Percentiles rank a stretch among this genome's conserved stretches.
Conservation (phyloP, 2,113 vertebrate species). For the Ahaetulla prasina region DNA sequence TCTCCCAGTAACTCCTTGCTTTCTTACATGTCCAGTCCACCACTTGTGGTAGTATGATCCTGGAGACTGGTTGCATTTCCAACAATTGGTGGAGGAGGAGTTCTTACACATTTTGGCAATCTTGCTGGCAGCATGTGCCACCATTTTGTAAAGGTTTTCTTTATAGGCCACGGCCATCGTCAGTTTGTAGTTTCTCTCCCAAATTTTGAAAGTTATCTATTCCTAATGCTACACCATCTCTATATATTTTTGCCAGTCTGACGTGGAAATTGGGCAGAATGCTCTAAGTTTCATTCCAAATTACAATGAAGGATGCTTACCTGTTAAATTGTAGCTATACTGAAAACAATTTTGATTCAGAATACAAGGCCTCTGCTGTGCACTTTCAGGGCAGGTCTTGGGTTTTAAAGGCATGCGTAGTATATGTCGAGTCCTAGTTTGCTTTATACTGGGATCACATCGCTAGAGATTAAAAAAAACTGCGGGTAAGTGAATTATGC, state of each 20-base stretch:
- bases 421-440: conserved; percentile 80
- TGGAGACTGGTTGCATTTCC: too few relatives aligned
- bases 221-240: neutral
- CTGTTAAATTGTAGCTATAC: conserved; percentile 85
- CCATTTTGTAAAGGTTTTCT: too few relatives aligned
- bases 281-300: neutral
- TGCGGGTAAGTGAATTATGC: conserved; percentile 10
- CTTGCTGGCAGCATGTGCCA: too few relatives aligned
- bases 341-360: conserved; percentile 91
- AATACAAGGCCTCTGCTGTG: conserved; percentile 80
- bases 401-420: conserved; percentile 73
- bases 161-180: too few relatives aligned
- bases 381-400: conserved; percentile 77
- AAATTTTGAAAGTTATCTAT: neutral
- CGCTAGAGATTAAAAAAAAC: conserved; percentile 56
- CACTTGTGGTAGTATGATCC: too few relatives aligned
- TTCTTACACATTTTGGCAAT: too few relatives aligned
- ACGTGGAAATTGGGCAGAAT: neutral
- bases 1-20: too few relatives aligned
- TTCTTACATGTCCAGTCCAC: too few relatives aligned
- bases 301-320: conserved; percentile 58
- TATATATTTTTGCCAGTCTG: neutral
- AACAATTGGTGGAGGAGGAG: too few relatives aligned
- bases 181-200: too few relatives aligned
- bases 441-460: conserved; percentile 74